phyloP scores from a whole-genome alignment of 2,888 invertebrate species.

The Metellina segmentata region DNA sequence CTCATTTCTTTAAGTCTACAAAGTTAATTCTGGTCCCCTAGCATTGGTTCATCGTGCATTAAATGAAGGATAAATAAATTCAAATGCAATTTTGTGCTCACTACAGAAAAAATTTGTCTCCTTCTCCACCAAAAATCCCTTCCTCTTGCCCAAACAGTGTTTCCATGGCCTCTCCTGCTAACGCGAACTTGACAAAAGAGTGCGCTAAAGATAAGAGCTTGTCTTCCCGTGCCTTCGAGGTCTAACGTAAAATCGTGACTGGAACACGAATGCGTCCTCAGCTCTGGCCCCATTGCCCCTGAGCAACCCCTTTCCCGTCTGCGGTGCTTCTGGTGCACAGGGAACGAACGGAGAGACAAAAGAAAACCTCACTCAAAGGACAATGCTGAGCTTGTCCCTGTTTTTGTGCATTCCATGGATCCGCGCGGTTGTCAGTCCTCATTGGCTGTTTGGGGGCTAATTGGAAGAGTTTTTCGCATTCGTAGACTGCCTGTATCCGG shows the following conservation, averaged over 20 bases:
- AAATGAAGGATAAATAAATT: constrained; percentile 10
- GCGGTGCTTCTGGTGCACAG: not conserved
- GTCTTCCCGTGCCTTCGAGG: constrained; percentile 20
- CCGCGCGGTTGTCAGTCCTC: too few species aligned
- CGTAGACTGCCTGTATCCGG: too few species aligned
- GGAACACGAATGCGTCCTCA: constrained; percentile 29
- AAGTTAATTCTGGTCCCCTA: too few species aligned
- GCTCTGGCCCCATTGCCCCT: constrained; percentile 30
- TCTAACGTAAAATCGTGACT: constrained; percentile 43
- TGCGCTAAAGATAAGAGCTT: constrained; percentile 63
- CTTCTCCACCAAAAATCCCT: not conserved
- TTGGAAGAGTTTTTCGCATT: too few species aligned
- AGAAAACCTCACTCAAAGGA: too few species aligned
- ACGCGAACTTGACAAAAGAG: constrained; percentile 50
- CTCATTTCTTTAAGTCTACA: too few species aligned
- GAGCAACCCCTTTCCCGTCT: constrained; percentile 33
- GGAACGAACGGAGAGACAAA: not conserved
- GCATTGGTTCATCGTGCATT: too few species aligned
- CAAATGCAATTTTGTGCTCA: constrained; percentile 30
- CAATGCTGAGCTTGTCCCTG: too few species aligned
- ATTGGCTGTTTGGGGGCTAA: too few species aligned
- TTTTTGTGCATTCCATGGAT: too few species aligned
- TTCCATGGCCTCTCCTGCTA: constrained; percentile 24
- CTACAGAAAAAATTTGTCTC: constrained; percentile 27
- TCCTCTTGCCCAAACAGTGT: constrained; percentile 42